A percentile compares a stretch with the other conserved stretches of the same genome.
Evolutionary conservation across 1,140 invertebrate species (phyloP).

Genomic region (Pomphorhynchus laevis): DNA sequence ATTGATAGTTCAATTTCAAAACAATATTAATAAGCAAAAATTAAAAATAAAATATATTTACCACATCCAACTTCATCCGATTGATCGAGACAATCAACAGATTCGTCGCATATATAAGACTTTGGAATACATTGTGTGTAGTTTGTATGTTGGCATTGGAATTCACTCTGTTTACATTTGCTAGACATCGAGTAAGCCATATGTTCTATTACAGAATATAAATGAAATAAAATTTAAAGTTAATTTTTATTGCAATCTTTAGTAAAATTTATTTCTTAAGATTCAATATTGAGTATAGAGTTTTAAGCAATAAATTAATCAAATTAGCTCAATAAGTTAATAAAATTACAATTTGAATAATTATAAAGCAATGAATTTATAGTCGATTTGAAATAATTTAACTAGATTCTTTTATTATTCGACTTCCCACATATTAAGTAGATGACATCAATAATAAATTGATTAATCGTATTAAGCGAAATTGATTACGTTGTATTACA

Average conservation of each 20-base stretch:
- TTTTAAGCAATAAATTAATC: background rate
- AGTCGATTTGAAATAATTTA: too few relatives aligned
- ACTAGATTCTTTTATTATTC: too few relatives aligned
- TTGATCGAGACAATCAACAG: constrained; percentile 45
- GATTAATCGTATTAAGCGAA: too few relatives aligned
- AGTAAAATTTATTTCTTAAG: background rate
- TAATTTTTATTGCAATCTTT: background rate
- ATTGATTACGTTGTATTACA: too few relatives aligned
- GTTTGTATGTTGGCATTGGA: constrained; percentile 32
- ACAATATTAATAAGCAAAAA: constrained; percentile 1
- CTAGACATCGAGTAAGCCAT: constrained; percentile 25
- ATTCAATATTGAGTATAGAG: background rate
- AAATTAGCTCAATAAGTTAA: too few relatives aligned
- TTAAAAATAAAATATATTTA: constrained; percentile 20
- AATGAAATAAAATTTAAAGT: too few relatives aligned
- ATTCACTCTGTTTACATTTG: constrained; percentile 40
- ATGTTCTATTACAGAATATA: constrained; percentile 12
- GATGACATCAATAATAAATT: too few relatives aligned
- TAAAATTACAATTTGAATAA: too few relatives aligned
- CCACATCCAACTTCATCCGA: constrained; percentile 63
- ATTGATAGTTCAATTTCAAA: background rate
- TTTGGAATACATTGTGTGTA: constrained; percentile 46
- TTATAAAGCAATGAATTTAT: too few relatives aligned
- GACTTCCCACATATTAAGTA: too few relatives aligned
- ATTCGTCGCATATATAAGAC: constrained; percentile 57